A percentile compares a stretch with the other conserved stretches of the same genome.
phyloP scores from a whole-genome alignment of 2,113 vertebrate genomes.

The Myotis yumanensis region DNA sequence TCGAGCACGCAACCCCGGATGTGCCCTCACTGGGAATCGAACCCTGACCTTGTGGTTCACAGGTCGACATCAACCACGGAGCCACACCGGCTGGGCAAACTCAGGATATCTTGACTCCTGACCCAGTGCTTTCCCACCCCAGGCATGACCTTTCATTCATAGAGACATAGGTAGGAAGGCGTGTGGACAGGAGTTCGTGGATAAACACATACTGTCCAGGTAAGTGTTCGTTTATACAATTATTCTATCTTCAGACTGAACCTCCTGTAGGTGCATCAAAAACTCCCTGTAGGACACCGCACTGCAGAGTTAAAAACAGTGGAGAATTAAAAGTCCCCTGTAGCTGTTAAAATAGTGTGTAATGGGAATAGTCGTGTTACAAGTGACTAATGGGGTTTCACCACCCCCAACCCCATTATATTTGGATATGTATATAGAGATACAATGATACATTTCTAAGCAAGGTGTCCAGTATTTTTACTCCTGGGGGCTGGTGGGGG shows the following conservation, averaged over 20 bases:
- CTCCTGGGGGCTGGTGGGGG: slow-evolving; percentile 55
- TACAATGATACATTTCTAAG: slow-evolving; percentile 68
- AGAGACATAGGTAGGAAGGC: background rate
- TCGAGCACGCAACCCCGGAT: too few species aligned
- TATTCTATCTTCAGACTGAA: slow-evolving; percentile 5
- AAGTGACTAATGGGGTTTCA: slow-evolving; percentile 26
- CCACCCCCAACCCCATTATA: background rate
- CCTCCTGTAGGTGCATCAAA: slow-evolving; percentile 26
- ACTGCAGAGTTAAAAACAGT: slow-evolving; percentile 43
- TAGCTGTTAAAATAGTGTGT: slow-evolving; percentile 49
- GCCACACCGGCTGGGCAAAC: too few species aligned
- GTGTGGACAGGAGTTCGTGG: background rate
- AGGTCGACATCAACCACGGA: too few species aligned
- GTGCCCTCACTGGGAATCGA: too few species aligned
- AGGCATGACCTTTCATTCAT: background rate
- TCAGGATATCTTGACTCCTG: background rate
- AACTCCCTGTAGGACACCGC: slow-evolving; percentile 42
- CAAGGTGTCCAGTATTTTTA: slow-evolving; percentile 66
- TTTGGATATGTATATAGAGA: background rate
- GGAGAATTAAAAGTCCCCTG: slow-evolving; percentile 50
- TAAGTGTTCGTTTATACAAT: background rate
- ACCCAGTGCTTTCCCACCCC: background rate
- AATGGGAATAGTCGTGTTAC: background rate
- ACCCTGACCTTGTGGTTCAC: too few species aligned
- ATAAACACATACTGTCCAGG: background rate